These are phyloP conservation scores for Cataglyphis cursor DNA, from an alignment of 2,888 invertebrate species.

Conservation along the genomic window DNA sequence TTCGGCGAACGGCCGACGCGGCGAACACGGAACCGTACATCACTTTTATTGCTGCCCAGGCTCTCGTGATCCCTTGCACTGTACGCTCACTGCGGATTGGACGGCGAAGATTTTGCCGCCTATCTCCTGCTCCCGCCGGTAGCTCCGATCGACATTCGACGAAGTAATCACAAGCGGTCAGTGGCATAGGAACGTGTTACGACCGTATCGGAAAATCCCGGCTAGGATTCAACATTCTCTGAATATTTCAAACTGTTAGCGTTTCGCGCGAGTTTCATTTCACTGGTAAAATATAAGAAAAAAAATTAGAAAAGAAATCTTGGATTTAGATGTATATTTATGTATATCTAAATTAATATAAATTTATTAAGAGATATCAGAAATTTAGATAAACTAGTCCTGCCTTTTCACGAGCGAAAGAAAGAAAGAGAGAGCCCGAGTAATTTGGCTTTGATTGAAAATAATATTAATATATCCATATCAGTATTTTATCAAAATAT, in stretches of 20 bases:
- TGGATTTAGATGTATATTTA: background rate
- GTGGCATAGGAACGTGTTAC: slow-evolving; percentile 50
- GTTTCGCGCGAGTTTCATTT: slow-evolving; percentile 27
- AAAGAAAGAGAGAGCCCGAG: no score
- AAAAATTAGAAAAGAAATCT: background rate
- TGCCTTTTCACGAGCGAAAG: background rate
- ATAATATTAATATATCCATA: no score
- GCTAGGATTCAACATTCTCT: slow-evolving; percentile 33
- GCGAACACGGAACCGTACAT: slow-evolving; percentile 81
- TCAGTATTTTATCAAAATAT: background rate
- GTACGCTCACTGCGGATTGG: slow-evolving; percentile 61
- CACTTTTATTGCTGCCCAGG: slow-evolving; percentile 80
- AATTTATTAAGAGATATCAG: no score
- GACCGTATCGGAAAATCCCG: slow-evolving; percentile 52
- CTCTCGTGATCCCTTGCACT: slow-evolving; percentile 66
- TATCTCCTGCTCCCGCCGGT: slow-evolving; percentile 51
- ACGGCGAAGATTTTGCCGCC: slow-evolving; percentile 64
- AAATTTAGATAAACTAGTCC: background rate
- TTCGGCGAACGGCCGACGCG: slow-evolving; percentile 78
- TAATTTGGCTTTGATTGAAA: no score
- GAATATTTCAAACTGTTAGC: slow-evolving; percentile 28
- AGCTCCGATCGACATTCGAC: slow-evolving; percentile 41
- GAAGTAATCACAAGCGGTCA: slow-evolving; percentile 58
- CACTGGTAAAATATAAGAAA: background rate
- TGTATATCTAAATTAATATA: no score